Evolutionary conservation across 30 jellyfish, hydroid and myxozoan species (phyloP), one percentile per base, ranked within the genome.

Genomic region (Morbakka virulenta): DNA sequence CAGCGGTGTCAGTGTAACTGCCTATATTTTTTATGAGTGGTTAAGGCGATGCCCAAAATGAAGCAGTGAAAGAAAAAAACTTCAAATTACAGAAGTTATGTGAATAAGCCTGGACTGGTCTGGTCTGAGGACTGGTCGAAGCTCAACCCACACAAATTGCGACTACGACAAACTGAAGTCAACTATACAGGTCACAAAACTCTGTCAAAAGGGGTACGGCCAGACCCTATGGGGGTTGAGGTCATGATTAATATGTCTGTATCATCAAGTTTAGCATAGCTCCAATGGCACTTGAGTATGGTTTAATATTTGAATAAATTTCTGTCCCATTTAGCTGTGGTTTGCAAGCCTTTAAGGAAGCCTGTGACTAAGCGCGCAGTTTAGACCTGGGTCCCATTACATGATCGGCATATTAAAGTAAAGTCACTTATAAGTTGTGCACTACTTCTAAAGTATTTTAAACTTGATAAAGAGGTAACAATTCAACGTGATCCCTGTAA

Each of bases 151-250:
- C 57, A 52, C 6, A 82, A 82, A 67, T 14, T 77, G 47, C 36
- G 41, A 21, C 49, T 70, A 31, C 63, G 78, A 49, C 76, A 36
- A 50, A 34, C 76, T 50, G 94, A 82, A 69, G 32, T 82, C 34
- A 61, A 32, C 48, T 71, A 26, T 65, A 25, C 72, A 47, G 94
- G 94, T 26, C 94, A 81, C 50, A 47, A 52, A 74, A 81, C 71
- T 47, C 30, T 52, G 14, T 65, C 51, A 28, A 81, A 81, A 41
- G 94, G 94, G 61, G 69, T 81, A 50, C 34, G 49, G n/a, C 87
- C 86, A 25, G 87, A 81, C 49, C 94, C 86, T 32, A 21, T 30
- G 81, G 71, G 71, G 71, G 80, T 65, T 41, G 81, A 32, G 50
- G 88, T 64, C 22, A 27, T 77, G 32, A 64, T 35, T 36, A 62